Conservation (phyloP, 2,888 invertebrate species). For the Trachelus iudaicus region DNA sequence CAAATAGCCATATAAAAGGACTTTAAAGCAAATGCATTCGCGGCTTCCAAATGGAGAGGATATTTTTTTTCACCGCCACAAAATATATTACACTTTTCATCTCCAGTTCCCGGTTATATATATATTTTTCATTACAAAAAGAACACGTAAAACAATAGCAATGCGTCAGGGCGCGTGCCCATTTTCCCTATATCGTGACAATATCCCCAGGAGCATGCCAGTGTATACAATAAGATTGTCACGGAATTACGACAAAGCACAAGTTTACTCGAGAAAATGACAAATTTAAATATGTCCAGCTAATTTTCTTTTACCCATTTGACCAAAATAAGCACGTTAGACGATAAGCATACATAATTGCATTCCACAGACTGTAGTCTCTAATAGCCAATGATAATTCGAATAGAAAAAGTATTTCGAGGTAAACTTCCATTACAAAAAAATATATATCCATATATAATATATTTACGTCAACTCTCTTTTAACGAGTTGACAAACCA, state of each 20-base stretch:
- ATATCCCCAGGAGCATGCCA: background rate
- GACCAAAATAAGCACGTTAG: background rate
- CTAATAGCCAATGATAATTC: background rate
- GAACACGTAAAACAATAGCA: background rate
- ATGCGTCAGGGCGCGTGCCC: background rate
- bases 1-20: background rate
- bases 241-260: background rate
- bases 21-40: background rate
- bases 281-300: background rate
- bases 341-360: too few species aligned
- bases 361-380: background rate
- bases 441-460: slow-evolving; percentile 18
- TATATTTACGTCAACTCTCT: slow-evolving; percentile 7
- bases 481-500: slow-evolving; percentile 33
- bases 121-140: background rate
- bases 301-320: background rate
- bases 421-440: slow-evolving; percentile 24
- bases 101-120: background rate
- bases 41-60: background rate
- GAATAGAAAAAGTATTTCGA: background rate
- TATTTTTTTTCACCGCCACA: background rate
- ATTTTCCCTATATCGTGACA: background rate
- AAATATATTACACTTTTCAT: background rate
- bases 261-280: too few species aligned
- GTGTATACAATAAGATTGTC: background rate